Base-by-base conservation (phyloP, 1,140 invertebrate genomes). In the Prorops nasuta region DNA sequence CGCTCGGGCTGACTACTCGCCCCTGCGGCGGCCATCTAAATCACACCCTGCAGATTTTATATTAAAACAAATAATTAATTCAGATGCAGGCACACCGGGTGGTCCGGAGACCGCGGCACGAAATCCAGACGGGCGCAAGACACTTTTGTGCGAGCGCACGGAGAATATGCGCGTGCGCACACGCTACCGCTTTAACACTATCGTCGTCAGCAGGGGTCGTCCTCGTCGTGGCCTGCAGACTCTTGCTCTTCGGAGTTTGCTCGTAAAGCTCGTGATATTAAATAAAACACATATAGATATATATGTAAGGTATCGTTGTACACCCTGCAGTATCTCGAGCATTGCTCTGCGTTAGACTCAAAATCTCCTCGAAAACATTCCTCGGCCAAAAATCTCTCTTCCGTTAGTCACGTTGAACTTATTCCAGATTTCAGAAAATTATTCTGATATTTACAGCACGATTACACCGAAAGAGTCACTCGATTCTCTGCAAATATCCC, bases 11-110 rank as follows among this genome's bases (percentile, higher is more conserved):
- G 52, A 59, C 57, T 54, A 66, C 60, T 69, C 64, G 66, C 64
- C 58, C 64, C 60, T 45, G 67, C 61, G 52, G 60, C 62, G 67
- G 61, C 56, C 58, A 69, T 64, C 68, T 74, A 74, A 71, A 76
- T 76, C 72, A 77, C 69, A 69, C 63, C 67, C 69, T 60, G 67
- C 60, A 67, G 72, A 72, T 72, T 74, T 69, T 70, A 76, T 76
- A 77, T 77, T 75, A 74, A 76, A 77, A 74, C 67, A 76, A 77
- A 74, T 77, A 77, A 76, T 76, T 76, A 73, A 76, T 74, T 75
- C 69, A 63, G 68, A 65, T 71, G 61, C 66, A 32, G 56, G 40
- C 72, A 18, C 72, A 49, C 64, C 72, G 71, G 74, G 74, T 74
- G 74, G 74, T 71, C 73, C 58, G 24, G 35, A 24, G 41, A 37